Conservation (phyloP, 2,113 vertebrate species). For the Oceanites oceanicus region DNA sequence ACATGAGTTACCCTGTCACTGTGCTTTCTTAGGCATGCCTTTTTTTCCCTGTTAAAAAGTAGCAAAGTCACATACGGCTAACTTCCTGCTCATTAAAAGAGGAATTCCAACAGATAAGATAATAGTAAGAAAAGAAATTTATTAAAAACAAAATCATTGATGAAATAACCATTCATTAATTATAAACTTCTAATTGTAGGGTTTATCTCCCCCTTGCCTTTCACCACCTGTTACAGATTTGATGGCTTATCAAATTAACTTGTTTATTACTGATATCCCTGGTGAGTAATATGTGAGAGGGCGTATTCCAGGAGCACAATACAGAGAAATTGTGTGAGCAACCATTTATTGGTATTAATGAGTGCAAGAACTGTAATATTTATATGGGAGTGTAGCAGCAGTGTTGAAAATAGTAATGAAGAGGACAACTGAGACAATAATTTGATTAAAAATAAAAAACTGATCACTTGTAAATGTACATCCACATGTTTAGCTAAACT, state of each 20-base stretch:
- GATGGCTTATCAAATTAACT: conserved; percentile 54
- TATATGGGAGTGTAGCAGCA: background rate
- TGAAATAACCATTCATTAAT: conserved; percentile 15
- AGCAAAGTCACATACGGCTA: background rate
- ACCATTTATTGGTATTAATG: conserved; percentile 35
- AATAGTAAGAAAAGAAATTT: background rate
- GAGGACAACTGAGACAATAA: background rate
- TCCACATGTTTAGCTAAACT: background rate
- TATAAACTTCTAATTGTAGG: conserved; percentile 16
- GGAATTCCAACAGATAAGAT: conserved; percentile 4
- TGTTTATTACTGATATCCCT: conserved; percentile 52
- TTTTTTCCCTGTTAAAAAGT: background rate
- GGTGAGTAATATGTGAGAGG: conserved; percentile 40
- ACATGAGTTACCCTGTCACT: background rate
- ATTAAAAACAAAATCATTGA: background rate
- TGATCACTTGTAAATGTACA: background rate
- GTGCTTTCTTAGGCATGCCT: background rate
- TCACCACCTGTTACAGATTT: conserved; percentile 71
- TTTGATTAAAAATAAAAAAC: background rate
- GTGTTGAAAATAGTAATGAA: background rate
- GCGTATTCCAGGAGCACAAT: conserved; percentile 11
- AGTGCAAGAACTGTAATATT: background rate
- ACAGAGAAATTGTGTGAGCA: conserved; percentile 7
- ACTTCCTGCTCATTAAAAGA: background rate
- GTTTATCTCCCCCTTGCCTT: conserved; percentile 65